A percentile compares a stretch with the other conserved stretches of the same genome.
Conservation (phyloP, 1,140 invertebrate genomes). For the Scaptomyza pallida region DNA sequence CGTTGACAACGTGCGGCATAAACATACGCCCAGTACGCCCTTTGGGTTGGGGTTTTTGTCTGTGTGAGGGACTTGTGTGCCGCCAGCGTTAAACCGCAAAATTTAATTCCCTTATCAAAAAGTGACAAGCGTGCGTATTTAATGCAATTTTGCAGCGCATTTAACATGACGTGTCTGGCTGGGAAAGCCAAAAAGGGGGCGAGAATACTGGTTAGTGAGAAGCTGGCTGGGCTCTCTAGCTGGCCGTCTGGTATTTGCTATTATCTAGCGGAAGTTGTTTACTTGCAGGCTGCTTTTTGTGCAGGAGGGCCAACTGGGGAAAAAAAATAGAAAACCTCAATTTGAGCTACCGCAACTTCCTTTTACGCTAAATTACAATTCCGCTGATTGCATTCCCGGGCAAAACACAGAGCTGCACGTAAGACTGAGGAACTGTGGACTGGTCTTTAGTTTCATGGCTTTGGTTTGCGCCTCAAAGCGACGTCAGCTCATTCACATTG, state of each 20-base stretch:
- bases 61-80: slow-evolving; percentile 41
- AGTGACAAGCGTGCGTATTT: slow-evolving; percentile 84
- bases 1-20: slow-evolving; percentile 74
- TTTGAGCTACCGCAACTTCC: slow-evolving; percentile 62
- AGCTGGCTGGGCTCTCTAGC: slow-evolving; percentile 17
- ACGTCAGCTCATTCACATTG: slow-evolving; percentile 76
- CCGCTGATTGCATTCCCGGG: slow-evolving; percentile 76
- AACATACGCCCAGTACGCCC: slow-evolving; percentile 60
- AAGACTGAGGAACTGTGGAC: background rate
- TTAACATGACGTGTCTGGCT: slow-evolving; percentile 74
- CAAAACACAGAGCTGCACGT: slow-evolving; percentile 16
- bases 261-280: slow-evolving; percentile 77
- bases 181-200: background rate
- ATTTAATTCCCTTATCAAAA: slow-evolving; percentile 84
- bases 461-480: slow-evolving; percentile 51
- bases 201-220: slow-evolving; percentile 7
- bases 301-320: background rate
- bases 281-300: slow-evolving; percentile 48
- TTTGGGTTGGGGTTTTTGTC: slow-evolving; percentile 14
- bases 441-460: slow-evolving; percentile 12
- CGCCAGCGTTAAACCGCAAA: slow-evolving; percentile 81
- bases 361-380: slow-evolving; percentile 80
- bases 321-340: slow-evolving; percentile 55
- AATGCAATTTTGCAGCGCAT: slow-evolving; percentile 83
- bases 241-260: slow-evolving; percentile 54